phyloP scores from a whole-genome alignment of 2,888 invertebrate species.

The Melolontha melolontha region DNA sequence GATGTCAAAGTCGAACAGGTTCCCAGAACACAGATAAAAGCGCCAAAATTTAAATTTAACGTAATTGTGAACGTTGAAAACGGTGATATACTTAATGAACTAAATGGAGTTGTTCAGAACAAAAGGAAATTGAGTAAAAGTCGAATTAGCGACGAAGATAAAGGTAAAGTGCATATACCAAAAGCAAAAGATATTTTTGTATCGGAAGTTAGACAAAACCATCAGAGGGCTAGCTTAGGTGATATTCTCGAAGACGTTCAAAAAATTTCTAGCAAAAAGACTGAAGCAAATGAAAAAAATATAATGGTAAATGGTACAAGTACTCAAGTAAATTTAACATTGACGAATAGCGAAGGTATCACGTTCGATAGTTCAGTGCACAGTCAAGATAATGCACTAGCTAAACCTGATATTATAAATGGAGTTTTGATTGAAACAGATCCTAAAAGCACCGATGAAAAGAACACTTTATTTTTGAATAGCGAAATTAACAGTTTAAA shows the following conservation, averaged over 20 bases:
- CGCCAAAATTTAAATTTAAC: slow-evolving; percentile 60
- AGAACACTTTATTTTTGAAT: no score
- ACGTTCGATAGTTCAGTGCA: slow-evolving; percentile 46
- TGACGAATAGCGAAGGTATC: no score
- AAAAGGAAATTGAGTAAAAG: slow-evolving; percentile 37
- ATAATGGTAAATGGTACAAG: slow-evolving; percentile 50
- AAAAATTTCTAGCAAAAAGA: slow-evolving; percentile 42
- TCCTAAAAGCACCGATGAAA: background rate
- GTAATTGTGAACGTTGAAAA: slow-evolving; percentile 58
- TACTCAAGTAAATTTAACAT: slow-evolving; percentile 54
- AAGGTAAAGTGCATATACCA: slow-evolving; percentile 52
- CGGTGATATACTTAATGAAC: slow-evolving; percentile 3
- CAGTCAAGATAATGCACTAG: background rate
- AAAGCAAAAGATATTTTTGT: slow-evolving; percentile 52
- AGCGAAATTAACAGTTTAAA: no score
- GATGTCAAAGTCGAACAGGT: slow-evolving; percentile 73
- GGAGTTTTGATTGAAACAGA: background rate
- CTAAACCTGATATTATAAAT: background rate
- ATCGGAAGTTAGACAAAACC: slow-evolving; percentile 53
- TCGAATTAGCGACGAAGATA: slow-evolving; percentile 24
- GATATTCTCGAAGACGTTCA: slow-evolving; percentile 49
- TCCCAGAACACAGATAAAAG: slow-evolving; percentile 54
- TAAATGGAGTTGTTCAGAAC: slow-evolving; percentile 16
- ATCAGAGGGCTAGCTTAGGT: slow-evolving; percentile 49
- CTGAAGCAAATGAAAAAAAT: slow-evolving; percentile 24